phyloP scores from a whole-genome alignment of 2,888 invertebrate species.

The Nemapogon koenigi region DNA sequence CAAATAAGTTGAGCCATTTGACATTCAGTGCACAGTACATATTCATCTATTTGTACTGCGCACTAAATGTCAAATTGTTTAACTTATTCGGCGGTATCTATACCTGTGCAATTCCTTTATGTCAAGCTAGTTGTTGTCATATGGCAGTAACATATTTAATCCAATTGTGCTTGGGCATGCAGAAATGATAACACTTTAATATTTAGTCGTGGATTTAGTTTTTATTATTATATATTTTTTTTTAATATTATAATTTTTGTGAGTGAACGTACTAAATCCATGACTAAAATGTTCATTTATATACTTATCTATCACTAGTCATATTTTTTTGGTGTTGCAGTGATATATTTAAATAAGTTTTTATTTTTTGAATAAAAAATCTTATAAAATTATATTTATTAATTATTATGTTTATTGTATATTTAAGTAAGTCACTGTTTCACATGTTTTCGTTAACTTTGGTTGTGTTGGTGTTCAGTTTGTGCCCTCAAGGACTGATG shows the following conservation, averaged over 20 bases:
- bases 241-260: not conserved
- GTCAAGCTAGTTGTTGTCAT: conserved; percentile 1
- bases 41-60: too few species aligned
- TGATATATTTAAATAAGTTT: not conserved
- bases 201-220: conserved; percentile 2
- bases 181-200: conserved; percentile 44
- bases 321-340: not conserved
- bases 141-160: conserved; percentile 21
- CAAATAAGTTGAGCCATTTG: conserved; percentile 28
- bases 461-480: conserved; percentile 74
- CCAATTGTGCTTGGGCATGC: conserved; percentile 62
- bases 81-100: too few species aligned
- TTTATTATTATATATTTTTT: conserved; percentile 2
- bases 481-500: conserved; percentile 86
- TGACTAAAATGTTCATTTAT: not conserved
- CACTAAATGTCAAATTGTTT: too few species aligned
- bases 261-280: not conserved
- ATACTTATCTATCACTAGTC: too few species aligned
- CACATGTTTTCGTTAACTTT: conserved; percentile 32
- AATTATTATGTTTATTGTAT: not conserved
- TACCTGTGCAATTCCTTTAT: conserved; percentile 21
- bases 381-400: not conserved
- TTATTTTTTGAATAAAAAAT: too few species aligned
- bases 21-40: too few species aligned
- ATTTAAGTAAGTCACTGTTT: not conserved